Conservation (phyloP, 2,888 invertebrate species). For the Caenorhabditis imperialis region DNA sequence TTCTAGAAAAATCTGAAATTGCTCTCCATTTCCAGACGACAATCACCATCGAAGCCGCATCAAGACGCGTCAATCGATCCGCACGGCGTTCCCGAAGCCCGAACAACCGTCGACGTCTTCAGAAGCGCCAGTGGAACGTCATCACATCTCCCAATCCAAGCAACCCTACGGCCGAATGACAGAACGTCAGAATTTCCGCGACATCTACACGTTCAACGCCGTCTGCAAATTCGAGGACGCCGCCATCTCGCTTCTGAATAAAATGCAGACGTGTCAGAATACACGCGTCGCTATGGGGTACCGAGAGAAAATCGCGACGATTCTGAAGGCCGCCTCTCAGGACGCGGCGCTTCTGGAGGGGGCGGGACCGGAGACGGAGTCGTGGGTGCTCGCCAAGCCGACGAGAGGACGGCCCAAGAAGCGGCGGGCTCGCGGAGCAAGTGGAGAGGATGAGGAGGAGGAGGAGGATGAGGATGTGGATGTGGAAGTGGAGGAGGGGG, state of each 20-base stretch:
- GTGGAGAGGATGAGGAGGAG: conserved; percentile 10
- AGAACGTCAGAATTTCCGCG: conserved; percentile 43
- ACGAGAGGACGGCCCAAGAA: conserved; percentile 36
- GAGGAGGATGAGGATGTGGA: conserved; percentile 6
- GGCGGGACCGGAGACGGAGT: conserved; percentile 7
- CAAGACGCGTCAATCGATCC: conserved; percentile 17
- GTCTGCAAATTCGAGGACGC: conserved; percentile 52
- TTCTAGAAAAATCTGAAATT: too few species aligned
- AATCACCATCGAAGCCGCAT: background rate
- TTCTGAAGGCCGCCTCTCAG: conserved; percentile 18
- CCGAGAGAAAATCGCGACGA: conserved; percentile 34
- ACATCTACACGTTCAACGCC: conserved; percentile 48
- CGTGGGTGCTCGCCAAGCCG: conserved; percentile 37
- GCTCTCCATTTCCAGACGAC: too few species aligned
- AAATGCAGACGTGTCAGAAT: conserved; percentile 41
- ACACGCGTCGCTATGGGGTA: conserved; percentile 31
- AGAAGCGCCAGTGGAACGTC: conserved; percentile 1
- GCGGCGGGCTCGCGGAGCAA: background rate
- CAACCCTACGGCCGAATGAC: conserved; percentile 28
- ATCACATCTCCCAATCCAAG: conserved; percentile 11
- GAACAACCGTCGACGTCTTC: background rate
- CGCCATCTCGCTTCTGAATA: conserved; percentile 21
- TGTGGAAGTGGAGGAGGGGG: background rate
- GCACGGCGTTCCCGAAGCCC: conserved; percentile 8
- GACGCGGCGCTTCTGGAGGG: conserved; percentile 27